A percentile compares a stretch with the other conserved stretches of the same genome.
Evolutionary conservation across 1,140 invertebrate species (phyloP).

Genomic region (Cherax destructor): DNA sequence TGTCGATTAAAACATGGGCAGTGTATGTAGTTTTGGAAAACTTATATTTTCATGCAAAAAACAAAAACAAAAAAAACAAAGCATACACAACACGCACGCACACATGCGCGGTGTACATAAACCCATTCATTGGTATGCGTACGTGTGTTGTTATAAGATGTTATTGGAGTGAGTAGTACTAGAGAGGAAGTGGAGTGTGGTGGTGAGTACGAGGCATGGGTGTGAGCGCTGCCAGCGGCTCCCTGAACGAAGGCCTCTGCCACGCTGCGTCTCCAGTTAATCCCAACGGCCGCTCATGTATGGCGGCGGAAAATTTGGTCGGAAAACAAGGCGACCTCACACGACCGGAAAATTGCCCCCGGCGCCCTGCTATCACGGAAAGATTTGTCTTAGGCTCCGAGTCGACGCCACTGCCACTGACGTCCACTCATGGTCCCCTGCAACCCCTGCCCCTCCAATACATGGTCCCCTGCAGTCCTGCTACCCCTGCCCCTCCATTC

Average conservation of each 20-base stretch:
- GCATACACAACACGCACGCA: no score
- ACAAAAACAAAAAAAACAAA: no score
- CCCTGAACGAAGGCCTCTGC: slow-evolving; percentile 45
- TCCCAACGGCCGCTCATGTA: slow-evolving; percentile 68
- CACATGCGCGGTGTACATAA: no score
- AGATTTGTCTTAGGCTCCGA: slow-evolving; percentile 68
- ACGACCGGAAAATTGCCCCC: slow-evolving; percentile 70
- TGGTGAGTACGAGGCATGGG: background rate
- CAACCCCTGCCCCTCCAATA: background rate
- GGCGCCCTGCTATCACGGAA: slow-evolving; percentile 68
- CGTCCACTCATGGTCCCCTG: slow-evolving; percentile 10
- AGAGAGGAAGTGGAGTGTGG: background rate
- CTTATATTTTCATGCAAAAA: no score
- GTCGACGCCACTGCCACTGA: slow-evolving; percentile 42
- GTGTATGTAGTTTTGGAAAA: no score
- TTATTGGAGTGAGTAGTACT: background rate
- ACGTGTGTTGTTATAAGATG: background rate
- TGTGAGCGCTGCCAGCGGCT: slow-evolving; percentile 26
- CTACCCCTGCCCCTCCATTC: background rate
- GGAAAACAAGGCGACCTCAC: slow-evolving; percentile 70
- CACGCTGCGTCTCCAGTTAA: slow-evolving; percentile 51
- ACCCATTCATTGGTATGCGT: background rate
- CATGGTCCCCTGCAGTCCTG: background rate
- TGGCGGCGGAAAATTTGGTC: slow-evolving; percentile 69
- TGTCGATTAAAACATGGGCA: no score